phyloP scores from a whole-genome alignment of 2,113 vertebrate genomes.

The Elachura formosa region DNA sequence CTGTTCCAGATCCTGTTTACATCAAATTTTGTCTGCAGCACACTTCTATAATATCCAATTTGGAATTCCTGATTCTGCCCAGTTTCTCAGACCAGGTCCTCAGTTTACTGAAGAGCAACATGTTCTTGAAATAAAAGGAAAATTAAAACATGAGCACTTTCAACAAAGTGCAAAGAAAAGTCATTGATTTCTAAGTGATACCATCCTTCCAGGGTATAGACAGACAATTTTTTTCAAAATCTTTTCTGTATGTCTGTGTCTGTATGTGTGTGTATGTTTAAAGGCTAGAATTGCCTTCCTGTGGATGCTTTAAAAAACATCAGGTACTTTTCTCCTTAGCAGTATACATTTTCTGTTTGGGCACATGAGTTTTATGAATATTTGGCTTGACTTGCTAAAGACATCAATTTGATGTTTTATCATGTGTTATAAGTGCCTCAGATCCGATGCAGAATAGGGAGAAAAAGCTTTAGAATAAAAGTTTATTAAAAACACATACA shows the following conservation, averaged over 20 bases:
- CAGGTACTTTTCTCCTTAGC: conserved; percentile 21
- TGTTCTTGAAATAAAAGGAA: background rate
- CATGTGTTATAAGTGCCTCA: conserved; percentile 47
- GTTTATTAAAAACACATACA: conserved; percentile 66
- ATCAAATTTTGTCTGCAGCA: conserved; percentile 2
- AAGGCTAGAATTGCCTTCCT: background rate
- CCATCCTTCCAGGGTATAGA: background rate
- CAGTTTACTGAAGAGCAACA: background rate
- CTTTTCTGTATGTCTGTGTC: background rate
- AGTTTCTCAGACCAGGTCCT: background rate
- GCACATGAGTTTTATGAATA: conserved; percentile 51
- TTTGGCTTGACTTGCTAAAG: conserved; percentile 59
- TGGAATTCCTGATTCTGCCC: background rate
- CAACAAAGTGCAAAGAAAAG: background rate
- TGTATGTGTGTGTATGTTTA: background rate
- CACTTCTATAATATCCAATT: background rate
- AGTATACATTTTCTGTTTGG: conserved; percentile 13
- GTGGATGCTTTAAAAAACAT: conserved; percentile 5
- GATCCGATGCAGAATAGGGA: conserved; percentile 43
- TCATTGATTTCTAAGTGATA: background rate
- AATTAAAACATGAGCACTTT: conserved; percentile 12
- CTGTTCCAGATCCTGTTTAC: conserved; percentile 41
- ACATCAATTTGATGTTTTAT: conserved; percentile 38
- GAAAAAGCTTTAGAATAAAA: conserved; percentile 41
- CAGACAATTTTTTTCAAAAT: background rate